Conservation (phyloP, 2,113 vertebrate genomes). For the Muntiacus muntjak region DNA sequence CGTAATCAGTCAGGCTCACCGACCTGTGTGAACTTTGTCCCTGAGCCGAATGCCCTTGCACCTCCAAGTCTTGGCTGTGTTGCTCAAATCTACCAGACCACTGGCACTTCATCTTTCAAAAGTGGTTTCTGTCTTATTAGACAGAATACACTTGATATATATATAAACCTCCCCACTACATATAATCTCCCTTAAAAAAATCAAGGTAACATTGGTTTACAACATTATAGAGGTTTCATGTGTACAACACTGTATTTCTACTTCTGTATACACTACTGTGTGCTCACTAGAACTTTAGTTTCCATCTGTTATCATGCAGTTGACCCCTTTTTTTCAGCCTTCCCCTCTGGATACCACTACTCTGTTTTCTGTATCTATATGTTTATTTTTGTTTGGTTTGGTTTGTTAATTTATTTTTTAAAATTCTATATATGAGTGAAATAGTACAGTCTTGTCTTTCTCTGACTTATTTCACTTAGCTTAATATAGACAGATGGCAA, state of each 20-base stretch:
- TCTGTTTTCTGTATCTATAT: not conserved
- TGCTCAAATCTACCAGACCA: not conserved
- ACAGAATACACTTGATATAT: not conserved
- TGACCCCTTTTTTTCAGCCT: not conserved
- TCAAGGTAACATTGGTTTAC: not conserved
- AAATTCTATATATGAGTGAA: not conserved
- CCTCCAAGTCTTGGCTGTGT: not conserved
- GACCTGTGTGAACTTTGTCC: constrained; percentile 3
- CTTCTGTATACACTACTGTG: not conserved
- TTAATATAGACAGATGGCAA: not conserved
- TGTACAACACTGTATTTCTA: not conserved
- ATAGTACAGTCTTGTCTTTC: not conserved
- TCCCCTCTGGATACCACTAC: not conserved
- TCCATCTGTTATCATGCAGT: not conserved
- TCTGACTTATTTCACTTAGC: not conserved
- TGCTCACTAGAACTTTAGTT: not conserved
- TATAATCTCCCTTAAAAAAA: not conserved
- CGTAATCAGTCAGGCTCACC: constrained; percentile 18
- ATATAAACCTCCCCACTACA: not conserved
- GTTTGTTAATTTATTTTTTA: not conserved
- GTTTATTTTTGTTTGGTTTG: not conserved
- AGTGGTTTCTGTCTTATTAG: not conserved
- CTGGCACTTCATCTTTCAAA: not conserved
- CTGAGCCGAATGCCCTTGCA: not conserved
- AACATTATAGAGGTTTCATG: not conserved